Base-by-base conservation (phyloP, 2,888 invertebrate genomes). In the Synergus gifuensis region DNA sequence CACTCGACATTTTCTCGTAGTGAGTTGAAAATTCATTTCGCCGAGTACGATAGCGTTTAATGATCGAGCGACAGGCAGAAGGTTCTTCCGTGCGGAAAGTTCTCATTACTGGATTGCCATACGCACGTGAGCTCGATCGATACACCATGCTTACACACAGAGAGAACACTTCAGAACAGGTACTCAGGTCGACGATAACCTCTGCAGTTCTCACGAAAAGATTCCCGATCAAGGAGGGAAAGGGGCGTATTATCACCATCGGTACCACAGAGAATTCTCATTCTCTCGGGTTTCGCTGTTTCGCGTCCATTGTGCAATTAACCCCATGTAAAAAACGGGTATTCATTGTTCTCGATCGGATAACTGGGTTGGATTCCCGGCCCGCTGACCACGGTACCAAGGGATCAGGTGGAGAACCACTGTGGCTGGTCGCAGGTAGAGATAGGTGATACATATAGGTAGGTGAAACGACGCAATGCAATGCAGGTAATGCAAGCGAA, bases 381-480 rank as follows among this genome's bases (percentile, higher is more conserved):
- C 3, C 46, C 36, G 28, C 11, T 60, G 22, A 60, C 22, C 60
- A 14, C 1, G 28, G 44, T 14, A 22, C 11, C 22, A 22, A 16
- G 44, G 18, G 49, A 54, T 14, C 54, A 60, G 58, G 54, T 58
- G 66, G 81, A 82, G 80, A 80, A 60, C 67, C 83, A 79, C 83
- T 81, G 80, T 8, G 54, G 36, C 28, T 28, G 28, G 28, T 28
- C 78, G 67, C 67, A 80, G 69, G 77, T 79, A 76, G 76, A 81
- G 78, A 81, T 80, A 79, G 81, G 83, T 76, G 83, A 77, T 78
- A 81, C 79, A 78, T 79, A 81, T 28, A 28, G 80, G 81, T 81
- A 79, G 81, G 78, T 64, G 79, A 84, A 83, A 81, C 85, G 84
- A 85, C 84, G 82, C 81, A 81, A 83, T 83, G 84, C 83, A 84